phyloP scores from a whole-genome alignment of 2,113 vertebrate species.

The Mystacornis crossleyi region DNA sequence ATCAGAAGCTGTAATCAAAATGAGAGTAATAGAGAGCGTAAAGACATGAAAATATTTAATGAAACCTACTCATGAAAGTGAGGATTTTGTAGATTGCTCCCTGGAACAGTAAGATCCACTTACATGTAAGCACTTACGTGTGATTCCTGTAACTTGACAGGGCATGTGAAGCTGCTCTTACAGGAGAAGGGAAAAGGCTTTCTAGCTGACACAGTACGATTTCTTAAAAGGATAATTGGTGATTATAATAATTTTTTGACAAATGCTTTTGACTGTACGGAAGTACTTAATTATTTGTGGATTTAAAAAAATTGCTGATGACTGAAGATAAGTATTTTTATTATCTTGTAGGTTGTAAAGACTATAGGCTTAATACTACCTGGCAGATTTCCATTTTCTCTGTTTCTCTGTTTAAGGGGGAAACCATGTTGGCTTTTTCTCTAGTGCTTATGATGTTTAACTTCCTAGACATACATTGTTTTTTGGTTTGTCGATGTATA shows the following conservation, averaged over 20 bases:
- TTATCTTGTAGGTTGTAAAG: neutral
- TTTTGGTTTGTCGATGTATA: neutral
- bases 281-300: neutral
- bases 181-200: neutral
- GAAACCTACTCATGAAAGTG: neutral
- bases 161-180: neutral
- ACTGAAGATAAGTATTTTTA: neutral
- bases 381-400: neutral
- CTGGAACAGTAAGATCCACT: neutral
- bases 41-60: neutral
- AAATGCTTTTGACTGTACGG: neutral
- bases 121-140: neutral
- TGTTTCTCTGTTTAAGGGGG: neutral
- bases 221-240: neutral
- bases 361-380: neutral
- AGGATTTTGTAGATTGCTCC: neutral
- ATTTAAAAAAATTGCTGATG: neutral
- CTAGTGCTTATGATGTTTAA: neutral
- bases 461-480: neutral
- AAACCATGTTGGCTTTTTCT: neutral
- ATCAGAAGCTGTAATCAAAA: neutral
- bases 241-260: neutral
- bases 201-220: neutral
- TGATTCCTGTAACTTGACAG: neutral
- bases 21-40: neutral